Percentiles rank a stretch among this genome's conserved stretches.
Conservation (phyloP, 2,888 invertebrate species). For the Magallana nippona region DNA sequence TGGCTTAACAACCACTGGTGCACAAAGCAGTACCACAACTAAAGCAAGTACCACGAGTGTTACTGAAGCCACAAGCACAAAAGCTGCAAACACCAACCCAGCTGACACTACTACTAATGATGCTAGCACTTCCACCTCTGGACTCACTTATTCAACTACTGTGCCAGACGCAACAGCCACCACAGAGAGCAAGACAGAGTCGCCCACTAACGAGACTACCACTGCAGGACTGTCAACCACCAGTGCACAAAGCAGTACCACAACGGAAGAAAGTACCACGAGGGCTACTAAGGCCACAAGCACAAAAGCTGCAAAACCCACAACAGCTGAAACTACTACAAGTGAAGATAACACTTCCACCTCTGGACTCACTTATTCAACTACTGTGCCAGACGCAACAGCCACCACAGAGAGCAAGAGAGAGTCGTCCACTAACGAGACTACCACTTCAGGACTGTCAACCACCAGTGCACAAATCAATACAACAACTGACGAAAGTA, state of each 20-base stretch:
- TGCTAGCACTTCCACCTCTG: background rate
- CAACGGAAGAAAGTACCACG: background rate
- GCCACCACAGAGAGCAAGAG: no score
- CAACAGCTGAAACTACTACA: background rate
- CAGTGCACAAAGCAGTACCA: background rate
- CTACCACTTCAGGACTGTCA: no score
- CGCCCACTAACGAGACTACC: background rate
- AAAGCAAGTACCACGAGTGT: no score
- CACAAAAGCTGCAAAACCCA: background rate
- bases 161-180: background rate
- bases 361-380: no score
- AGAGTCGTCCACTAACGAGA: no score
- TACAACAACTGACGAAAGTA: no score
- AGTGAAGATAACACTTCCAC: background rate
- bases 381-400: no score
- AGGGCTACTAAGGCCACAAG: background rate
- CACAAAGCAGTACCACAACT: background rate
- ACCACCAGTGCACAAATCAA: no score
- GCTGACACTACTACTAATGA: background rate
- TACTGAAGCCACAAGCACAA: background rate
- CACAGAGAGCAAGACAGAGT: background rate
- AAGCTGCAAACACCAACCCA: background rate
- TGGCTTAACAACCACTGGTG: background rate
- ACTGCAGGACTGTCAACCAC: background rate
- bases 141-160: background rate